phyloP scores from a whole-genome alignment of 2,797 vertebrate species.

The Odontamblyopus lacepedii region DNA sequence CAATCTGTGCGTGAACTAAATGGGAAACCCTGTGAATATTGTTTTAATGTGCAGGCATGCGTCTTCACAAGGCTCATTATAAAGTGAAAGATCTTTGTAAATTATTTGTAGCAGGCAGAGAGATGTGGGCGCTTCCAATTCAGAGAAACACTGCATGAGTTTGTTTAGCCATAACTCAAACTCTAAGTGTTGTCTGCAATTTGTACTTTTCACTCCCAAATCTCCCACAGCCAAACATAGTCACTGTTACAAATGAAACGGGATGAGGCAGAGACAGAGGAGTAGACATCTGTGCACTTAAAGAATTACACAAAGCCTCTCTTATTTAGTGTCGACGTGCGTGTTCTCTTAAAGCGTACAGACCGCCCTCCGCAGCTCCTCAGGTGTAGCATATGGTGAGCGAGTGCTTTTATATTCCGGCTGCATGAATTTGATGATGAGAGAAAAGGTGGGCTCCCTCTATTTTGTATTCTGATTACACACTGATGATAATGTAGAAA shows the following conservation, averaged over 20 bases:
- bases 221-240: constrained; percentile 33
- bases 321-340: constrained; percentile 19
- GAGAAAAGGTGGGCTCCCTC: constrained; percentile 27
- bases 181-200: constrained; percentile 24
- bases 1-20: constrained; percentile 18
- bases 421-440: constrained; percentile 32
- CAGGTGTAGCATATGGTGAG: constrained; percentile 65
- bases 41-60: constrained; percentile 22
- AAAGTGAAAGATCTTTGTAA: constrained; percentile 8
- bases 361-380: constrained; percentile 54
- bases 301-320: constrained; percentile 44
- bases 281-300: constrained; percentile 63
- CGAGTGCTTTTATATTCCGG: constrained; percentile 51
- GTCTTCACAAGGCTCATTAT: constrained; percentile 12
- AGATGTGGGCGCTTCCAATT: neutral
- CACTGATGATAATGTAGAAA: constrained; percentile 26
- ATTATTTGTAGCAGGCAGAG: neutral
- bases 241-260: constrained; percentile 45
- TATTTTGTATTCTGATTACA: constrained; percentile 12
- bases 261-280: constrained; percentile 14
- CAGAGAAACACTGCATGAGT: constrained; percentile 2
- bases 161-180: constrained; percentile 8
- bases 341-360: constrained; percentile 12
- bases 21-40: constrained; percentile 28
- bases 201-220: constrained; percentile 29